Conservation (phyloP, 2,797 vertebrate genomes). For the Parauchenoglanis punctatus region DNA sequence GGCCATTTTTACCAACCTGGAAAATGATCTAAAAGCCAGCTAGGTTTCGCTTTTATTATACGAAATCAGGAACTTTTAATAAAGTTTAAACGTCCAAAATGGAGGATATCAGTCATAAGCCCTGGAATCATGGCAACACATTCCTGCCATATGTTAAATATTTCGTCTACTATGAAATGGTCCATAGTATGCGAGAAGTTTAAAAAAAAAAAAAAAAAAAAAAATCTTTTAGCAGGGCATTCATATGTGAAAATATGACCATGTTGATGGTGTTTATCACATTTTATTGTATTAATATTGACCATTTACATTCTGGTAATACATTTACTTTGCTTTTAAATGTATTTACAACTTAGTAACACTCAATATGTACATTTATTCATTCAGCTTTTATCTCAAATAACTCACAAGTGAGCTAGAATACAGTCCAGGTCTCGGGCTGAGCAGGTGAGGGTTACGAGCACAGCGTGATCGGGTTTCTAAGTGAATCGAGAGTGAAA, state of each 20-base stretch:
- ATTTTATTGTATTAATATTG: constrained; percentile 36
- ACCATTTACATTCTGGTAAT: constrained; percentile 33
- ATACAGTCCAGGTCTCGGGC: constrained; percentile 15
- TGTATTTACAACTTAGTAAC: constrained; percentile 31
- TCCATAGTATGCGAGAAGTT: not conserved
- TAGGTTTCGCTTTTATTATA: not conserved
- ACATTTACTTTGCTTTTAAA: constrained; percentile 31
- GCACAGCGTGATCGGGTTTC: not conserved
- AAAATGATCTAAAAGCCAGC: not conserved
- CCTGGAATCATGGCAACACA: not conserved
- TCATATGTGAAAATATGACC: constrained; percentile 22
- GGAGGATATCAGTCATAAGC: not conserved
- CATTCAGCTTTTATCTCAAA: constrained; percentile 6
- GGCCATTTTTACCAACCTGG: not conserved
- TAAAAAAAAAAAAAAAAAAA: not conserved
- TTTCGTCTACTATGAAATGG: not conserved
- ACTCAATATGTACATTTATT: constrained; percentile 29
- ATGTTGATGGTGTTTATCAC: constrained; percentile 24
- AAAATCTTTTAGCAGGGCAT: not conserved
- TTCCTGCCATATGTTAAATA: not conserved
- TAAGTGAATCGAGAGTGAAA: not conserved
- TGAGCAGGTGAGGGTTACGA: constrained; percentile 12
- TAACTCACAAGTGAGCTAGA: constrained; percentile 5
- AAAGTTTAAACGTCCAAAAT: not conserved
- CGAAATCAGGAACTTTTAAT: not conserved